Base-by-base conservation (phyloP, 2,797 vertebrate species). In the Aphelocoma californica region DNA sequence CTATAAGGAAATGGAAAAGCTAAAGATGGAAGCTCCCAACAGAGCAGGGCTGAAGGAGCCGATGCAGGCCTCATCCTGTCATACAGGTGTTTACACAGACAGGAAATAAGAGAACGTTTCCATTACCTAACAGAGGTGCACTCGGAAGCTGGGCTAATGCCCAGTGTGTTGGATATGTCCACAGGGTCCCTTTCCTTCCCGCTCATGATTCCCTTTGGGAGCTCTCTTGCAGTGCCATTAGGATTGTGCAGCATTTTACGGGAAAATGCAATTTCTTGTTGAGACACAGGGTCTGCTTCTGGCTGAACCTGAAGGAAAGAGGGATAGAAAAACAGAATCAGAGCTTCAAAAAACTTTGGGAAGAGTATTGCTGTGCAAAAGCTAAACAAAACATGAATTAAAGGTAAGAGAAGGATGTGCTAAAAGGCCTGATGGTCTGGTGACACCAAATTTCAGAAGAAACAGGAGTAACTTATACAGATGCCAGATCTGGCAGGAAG, bases 71-170 rank as follows among this genome's bases (percentile, higher is more conserved):
- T 84, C 32, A 14, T 54, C 21, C 32, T 84, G 28, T 24, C 3
- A 0, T 12, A 31, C 10, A 15, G 8, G 21, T 36, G 25, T 36
- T 91, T n/a, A 18, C 9, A 4, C 1, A 72, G 17, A 57, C 3
- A 2, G 36, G 44, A 64, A 80, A 62, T 69, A 70, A 57, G 6
- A 53, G 26, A 81, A 34, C 5, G 36, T 25, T 89, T n/a, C 24
- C 28, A n/a, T 34, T 77, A 54, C 51, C 47, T 87, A 28, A 11
- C 19, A 72, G 51, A 65, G 42, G 38, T 58, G 29, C 13, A 6
- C 25, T 44, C 17, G 8, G 54, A 93, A 58, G 36, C 6, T 36
- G 62, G 19, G 31, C 10, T 72, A 66, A 73, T 51, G 34, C 45
- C 7, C 12, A 67, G 6, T 26, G n/a, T 16, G 38, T 7, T 72